Conservation (phyloP, 1,140 invertebrate species). For the Dryas iulia region DNA sequence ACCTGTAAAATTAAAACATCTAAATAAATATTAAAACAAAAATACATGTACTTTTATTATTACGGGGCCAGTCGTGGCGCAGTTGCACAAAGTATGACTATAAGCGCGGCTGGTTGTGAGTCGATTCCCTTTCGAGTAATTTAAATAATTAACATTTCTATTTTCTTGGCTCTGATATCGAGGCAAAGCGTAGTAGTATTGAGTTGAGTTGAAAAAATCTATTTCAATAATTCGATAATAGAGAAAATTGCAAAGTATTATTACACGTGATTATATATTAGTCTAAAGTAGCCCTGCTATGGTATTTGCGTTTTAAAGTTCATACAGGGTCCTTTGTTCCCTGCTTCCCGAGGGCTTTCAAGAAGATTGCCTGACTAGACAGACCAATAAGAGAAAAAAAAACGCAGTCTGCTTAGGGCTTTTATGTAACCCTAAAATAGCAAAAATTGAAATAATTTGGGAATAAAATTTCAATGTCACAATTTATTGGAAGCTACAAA, state of each 20-base stretch:
- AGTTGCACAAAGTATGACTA: no score
- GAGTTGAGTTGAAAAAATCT: no score
- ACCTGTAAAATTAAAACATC: slow-evolving; percentile 82
- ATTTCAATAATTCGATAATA: background rate
- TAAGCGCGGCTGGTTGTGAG: no score
- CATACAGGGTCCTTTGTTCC: background rate
- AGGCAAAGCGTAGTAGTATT: no score
- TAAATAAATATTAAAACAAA: no score
- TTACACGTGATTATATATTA: background rate
- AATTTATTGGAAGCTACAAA: background rate
- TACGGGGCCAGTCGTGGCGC: no score
- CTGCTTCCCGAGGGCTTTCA: slow-evolving; percentile 3
- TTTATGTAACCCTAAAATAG: background rate
- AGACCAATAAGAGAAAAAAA: slow-evolving; percentile 18
- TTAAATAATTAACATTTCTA: no score
- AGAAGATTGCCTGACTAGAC: slow-evolving; percentile 21
- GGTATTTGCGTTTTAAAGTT: background rate
- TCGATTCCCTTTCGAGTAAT: no score
- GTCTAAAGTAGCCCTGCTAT: background rate
- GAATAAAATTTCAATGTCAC: background rate
- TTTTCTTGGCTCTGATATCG: no score
- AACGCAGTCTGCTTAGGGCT: slow-evolving; percentile 1
- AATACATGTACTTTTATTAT: no score
- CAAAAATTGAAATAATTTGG: background rate
- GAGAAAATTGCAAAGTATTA: background rate